Evolutionary conservation across 2,888 invertebrate species (phyloP), one percentile per base, ranked within the genome.

Genomic region (Nymphalis polychloros): DNA sequence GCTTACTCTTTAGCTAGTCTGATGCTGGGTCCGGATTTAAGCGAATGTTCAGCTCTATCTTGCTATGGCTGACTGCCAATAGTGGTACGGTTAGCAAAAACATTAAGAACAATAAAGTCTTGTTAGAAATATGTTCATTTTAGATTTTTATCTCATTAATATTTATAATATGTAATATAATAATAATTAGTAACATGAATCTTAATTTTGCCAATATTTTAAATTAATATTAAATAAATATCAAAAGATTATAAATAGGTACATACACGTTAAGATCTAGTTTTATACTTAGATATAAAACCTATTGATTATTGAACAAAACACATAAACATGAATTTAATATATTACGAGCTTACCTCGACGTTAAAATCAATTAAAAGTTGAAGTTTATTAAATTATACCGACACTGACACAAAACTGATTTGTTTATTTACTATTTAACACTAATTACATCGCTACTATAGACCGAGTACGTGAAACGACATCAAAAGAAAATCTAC

Each of bases 31-130:
- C 84, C 80, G 86, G 85, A 85, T 87, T 86, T 84, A 77, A 78
- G 80, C 80, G 86, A 84, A 77, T 71, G 69, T 69, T 83, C 82
- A 80, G 84, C 81, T 83, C 84, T 89, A 80, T 82, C 76, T 79
- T 71, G 75, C 81, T 83, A 89, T 92, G 90, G 90, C 90, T 83
- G 85, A 82, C 79, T 86, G 90, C 91, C 90, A 90, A 86, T 79
- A 75, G 78, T 10, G 77, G 86, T 88, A 91, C 72, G 85, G 90
- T 88, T 88, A 88, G 85, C 88, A 88, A 81, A 78, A 78, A 76
- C 79, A 79, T 76, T 77, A 77, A 72, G 78, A 74, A 79, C 78
- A 77, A 79, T 78, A 78, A 60, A 74, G 81, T 90, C 90, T 90
- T 87, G 88, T 90, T 87, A 80, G 90, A 89, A 88, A 84, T 35